Percentiles rank a stretch among this genome's conserved stretches.
Conservation (phyloP, 2,888 invertebrate genomes). For the Noctua pronuba region DNA sequence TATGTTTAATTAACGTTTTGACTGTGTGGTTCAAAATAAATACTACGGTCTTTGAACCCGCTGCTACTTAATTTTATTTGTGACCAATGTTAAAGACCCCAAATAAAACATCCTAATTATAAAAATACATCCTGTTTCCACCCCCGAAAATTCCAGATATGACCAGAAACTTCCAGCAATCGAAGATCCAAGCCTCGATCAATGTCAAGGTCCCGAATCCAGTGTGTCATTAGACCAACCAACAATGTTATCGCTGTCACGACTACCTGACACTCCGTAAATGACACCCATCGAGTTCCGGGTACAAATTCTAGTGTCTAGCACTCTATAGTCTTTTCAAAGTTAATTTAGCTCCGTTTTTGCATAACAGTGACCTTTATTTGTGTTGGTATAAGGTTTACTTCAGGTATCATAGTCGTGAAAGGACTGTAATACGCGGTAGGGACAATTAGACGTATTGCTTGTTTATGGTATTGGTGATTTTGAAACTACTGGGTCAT, state of each 20-base stretch:
- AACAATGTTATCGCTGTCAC: constrained; percentile 60
- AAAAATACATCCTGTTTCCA: not conserved
- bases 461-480: constrained; percentile 36
- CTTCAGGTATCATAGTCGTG: not conserved
- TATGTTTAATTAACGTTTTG: constrained; percentile 5
- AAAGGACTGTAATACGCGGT: constrained; percentile 69
- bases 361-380: not conserved
- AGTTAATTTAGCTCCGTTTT: not conserved
- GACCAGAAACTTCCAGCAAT: not conserved
- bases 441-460: constrained; percentile 57
- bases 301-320: constrained; percentile 82
- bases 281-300: constrained; percentile 78
- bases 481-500: constrained; percentile 24
- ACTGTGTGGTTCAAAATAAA: not conserved
- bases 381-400: not conserved
- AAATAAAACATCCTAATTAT: not conserved
- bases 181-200: not conserved
- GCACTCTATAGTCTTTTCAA: constrained; percentile 62
- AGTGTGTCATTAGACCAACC: constrained; percentile 45
- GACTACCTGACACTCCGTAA: constrained; percentile 66
- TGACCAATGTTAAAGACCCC: too few species aligned
- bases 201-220: constrained; percentile 45
- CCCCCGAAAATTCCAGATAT: not conserved
- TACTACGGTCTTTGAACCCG: not conserved
- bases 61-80: too few species aligned